Base-by-base conservation (phyloP, 53 echinoderm and acorn worm genomes). In the Stichopus horrens region DNA sequence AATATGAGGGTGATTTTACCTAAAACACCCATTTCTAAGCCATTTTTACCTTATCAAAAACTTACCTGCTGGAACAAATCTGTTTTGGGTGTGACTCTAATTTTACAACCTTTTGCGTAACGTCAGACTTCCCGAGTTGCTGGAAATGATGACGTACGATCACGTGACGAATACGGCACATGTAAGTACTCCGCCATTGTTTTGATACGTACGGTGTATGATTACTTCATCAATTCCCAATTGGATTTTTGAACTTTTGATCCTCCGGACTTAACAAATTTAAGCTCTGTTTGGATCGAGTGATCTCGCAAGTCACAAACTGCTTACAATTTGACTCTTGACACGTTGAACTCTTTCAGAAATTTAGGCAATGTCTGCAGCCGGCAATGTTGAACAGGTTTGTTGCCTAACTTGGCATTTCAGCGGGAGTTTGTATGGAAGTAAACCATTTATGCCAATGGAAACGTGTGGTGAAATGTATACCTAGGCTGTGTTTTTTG, bases 301-400 rank as follows among this genome's bases (percentile, higher is more conserved):
- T 19, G 75, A 75, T 87, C 87, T 18, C 21, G 74, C 5, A 54
- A 75, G 55, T 74, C 20, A 87, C 18, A 75, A 55, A 74, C 75
- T 74, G 58, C 20, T 65, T 51, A 73, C 16, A 55, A 57, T 87
- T 87, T 87, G 57, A 87, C 74, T 87, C 87, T 74, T 74, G 75
- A 87, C 87, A 87, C 87, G 74, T 75, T 87, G 74, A 67, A 89
- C 76, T 74, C 88, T 90, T 88, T 90, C 76, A 80, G 76, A 83
- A 90, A 88, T 54, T 85, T 86, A 78, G 96, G 96, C 94, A 92
- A 96, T 96, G 96, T 96, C 96, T 96, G 96, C 94, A 91, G 94
- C 96, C 87, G 94, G 94, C 93, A 94, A 94, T 86, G 92, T 96
- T 89, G 96, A 96, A 94, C 96, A 96, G 96, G 96, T 96, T 90